phyloP scores from a whole-genome alignment of 1,140 invertebrate species.

The Meteorus sp. region DNA sequence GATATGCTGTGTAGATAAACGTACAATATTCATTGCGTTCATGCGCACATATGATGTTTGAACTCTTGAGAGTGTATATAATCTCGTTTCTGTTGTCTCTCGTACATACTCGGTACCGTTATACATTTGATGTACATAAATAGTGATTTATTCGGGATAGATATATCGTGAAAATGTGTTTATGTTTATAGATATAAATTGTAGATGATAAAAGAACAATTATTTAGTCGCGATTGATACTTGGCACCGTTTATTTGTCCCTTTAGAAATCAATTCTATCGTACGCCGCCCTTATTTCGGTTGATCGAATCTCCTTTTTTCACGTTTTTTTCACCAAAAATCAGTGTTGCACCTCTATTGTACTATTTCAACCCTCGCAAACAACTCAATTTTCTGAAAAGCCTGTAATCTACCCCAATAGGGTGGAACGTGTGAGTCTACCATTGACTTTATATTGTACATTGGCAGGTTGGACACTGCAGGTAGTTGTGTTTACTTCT shows the following conservation, averaged over 20 bases:
- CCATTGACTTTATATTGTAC: constrained; percentile 44
- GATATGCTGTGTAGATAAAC: constrained; percentile 52
- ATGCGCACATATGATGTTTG: no score
- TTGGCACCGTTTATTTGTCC: no score
- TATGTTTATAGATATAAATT: no score
- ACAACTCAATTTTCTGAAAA: constrained; percentile 49
- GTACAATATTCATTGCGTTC: constrained; percentile 56
- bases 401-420: constrained; percentile 54
- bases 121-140: no score
- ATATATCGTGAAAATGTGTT: no score
- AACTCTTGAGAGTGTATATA: no score
- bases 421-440: constrained; percentile 46
- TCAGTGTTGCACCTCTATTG: constrained; percentile 38
- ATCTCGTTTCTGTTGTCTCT: no score
- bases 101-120: no score
- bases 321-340: constrained; percentile 59
- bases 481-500: constrained; percentile 37
- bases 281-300: constrained; percentile 50
- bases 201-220: no score
- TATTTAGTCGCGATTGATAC: no score
- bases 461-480: constrained; percentile 53
- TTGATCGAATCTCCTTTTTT: constrained; percentile 53
- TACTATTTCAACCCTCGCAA: constrained; percentile 26
- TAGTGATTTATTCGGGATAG: no score
- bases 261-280: constrained; percentile 5